Evolutionary conservation across 1,140 invertebrate species (phyloP).

Genomic region (Solen grandis): DNA sequence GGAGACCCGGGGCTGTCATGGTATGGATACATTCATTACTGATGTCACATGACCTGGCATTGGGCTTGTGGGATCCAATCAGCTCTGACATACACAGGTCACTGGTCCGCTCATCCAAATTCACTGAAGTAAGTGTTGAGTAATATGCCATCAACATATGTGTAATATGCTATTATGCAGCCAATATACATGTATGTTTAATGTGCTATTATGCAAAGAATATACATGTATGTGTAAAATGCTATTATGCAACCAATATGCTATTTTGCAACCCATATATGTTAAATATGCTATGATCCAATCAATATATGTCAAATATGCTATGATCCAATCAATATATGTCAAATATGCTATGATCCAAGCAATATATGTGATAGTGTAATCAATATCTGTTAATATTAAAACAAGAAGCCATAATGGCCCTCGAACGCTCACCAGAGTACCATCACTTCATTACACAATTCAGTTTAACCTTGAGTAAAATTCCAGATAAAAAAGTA

Average conservation of each 20-base stretch:
- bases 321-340: too few relatives aligned
- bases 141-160: slow-evolving; percentile 11
- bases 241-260: not conserved
- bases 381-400: too few relatives aligned
- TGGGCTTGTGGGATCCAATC: slow-evolving; percentile 53
- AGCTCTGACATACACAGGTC: slow-evolving; percentile 75
- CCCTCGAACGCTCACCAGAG: too few relatives aligned
- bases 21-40: slow-evolving; percentile 63
- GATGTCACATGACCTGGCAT: slow-evolving; percentile 62
- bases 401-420: too few relatives aligned
- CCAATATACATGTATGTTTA: not conserved
- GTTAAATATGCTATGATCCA: too few relatives aligned
- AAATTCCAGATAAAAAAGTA: too few relatives aligned
- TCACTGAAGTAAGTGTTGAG: slow-evolving; percentile 62
- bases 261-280: too few relatives aligned
- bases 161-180: not conserved
- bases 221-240: not conserved
- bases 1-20: slow-evolving; percentile 70
- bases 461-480: too few relatives aligned
- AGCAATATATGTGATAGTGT: too few relatives aligned
- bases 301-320: too few relatives aligned
- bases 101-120: slow-evolving; percentile 68
- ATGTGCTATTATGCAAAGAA: not conserved
- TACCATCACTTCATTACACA: too few relatives aligned
- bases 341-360: too few relatives aligned